Evolutionary conservation across 2,113 vertebrate genomes (phyloP).

Genomic region (Laticauda colubrina): DNA sequence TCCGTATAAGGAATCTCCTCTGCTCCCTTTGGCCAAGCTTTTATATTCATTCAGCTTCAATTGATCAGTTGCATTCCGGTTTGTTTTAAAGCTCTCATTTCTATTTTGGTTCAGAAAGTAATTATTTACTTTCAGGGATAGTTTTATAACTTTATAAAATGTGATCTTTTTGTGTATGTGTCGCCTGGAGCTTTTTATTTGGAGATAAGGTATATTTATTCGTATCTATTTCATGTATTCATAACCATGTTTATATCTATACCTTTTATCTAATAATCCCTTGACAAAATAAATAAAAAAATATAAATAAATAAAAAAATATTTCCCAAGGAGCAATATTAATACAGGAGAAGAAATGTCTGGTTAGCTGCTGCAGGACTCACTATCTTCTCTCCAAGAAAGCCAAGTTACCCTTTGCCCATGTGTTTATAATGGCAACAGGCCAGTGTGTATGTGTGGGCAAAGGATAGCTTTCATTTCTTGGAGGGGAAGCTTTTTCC

Average conservation of each 20-base stretch:
- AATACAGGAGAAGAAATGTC: neutral
- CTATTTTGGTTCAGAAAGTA: slow-evolving; percentile 19
- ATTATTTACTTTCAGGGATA: slow-evolving; percentile 4
- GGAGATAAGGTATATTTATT: neutral
- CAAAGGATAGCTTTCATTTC: neutral
- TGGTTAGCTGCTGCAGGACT: neutral
- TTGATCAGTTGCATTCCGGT: neutral
- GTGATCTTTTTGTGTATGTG: neutral
- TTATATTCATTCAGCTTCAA: slow-evolving; percentile 3
- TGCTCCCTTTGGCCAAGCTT: neutral
- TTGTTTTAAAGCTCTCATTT: slow-evolving; percentile 9
- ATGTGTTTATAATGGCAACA: neutral
- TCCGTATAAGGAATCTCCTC: neutral
- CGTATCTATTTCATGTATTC: too few relatives aligned
- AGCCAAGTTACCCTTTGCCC: neutral
- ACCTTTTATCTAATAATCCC: too few relatives aligned
- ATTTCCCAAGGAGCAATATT: slow-evolving; percentile 8
- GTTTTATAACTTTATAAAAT: neutral
- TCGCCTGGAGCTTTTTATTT: neutral
- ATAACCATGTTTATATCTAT: too few relatives aligned
- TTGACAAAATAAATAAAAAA: too few relatives aligned
- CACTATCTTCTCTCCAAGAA: neutral
- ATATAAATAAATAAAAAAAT: too few relatives aligned
- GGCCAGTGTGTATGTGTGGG: neutral
- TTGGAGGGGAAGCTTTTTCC: neutral